A percentile compares a stretch with the other conserved stretches of the same genome.
phyloP scores from a whole-genome alignment of 2,888 invertebrate genomes.

The Parnassius smintheus region DNA sequence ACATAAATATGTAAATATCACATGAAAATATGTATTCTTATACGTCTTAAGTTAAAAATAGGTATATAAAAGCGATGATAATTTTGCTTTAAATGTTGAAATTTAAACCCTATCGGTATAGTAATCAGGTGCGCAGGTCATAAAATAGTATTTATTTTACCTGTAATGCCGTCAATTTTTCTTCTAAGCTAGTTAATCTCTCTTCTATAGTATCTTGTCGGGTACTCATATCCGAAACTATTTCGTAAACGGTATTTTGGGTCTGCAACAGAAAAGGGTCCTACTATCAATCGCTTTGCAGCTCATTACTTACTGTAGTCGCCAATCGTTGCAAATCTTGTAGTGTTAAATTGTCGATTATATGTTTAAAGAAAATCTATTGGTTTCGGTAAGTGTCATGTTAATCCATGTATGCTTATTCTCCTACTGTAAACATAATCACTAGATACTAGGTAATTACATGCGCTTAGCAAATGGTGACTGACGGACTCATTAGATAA shows the following conservation, averaged over 20 bases:
- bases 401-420: background rate
- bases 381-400: too few relatives aligned
- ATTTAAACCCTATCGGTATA: too few relatives aligned
- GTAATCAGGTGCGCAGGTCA: too few relatives aligned
- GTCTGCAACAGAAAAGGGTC: conserved; percentile 88
- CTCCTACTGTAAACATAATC: too few relatives aligned
- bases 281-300: conserved; percentile 79
- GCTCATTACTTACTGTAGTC: conserved; percentile 63
- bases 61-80: too few relatives aligned
- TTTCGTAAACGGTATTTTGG: conserved; percentile 98
- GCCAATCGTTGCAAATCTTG: conserved; percentile 44
- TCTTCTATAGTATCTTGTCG: conserved; percentile 97
- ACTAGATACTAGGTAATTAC: background rate
- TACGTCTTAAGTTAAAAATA: too few relatives aligned
- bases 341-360: conserved; percentile 35
- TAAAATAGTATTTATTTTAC: conserved; percentile 51
- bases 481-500: conserved; percentile 23
- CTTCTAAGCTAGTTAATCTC: conserved; percentile 95
- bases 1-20: too few relatives aligned
- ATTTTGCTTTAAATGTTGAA: too few relatives aligned
- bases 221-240: conserved; percentile 98
- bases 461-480: conserved; percentile 39
- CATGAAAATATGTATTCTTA: too few relatives aligned
- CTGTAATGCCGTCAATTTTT: conserved; percentile 92
- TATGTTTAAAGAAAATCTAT: too few relatives aligned